A percentile compares a stretch with the other conserved stretches of the same genome.
Evolutionary conservation across 1,140 invertebrate genomes (phyloP).

Genomic region (Cataglyphis hispanica): DNA sequence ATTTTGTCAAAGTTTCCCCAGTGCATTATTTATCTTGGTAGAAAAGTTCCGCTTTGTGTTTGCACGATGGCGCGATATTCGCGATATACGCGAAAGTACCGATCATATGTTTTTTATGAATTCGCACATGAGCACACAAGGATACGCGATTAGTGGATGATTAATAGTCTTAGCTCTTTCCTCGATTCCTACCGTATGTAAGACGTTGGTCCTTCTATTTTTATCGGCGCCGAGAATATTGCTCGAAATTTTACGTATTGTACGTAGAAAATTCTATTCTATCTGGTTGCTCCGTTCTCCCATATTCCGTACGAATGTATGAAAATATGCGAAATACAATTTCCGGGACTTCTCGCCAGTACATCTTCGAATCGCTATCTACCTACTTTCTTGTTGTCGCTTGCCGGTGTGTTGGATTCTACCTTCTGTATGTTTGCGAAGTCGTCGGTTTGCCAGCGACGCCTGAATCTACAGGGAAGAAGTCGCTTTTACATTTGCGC

Average conservation of each 20-base stretch:
- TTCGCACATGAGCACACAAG: slow-evolving; percentile 7
- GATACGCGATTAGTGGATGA: slow-evolving; percentile 24
- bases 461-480: slow-evolving; percentile 51
- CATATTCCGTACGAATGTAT: slow-evolving; percentile 1
- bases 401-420: slow-evolving; percentile 23
- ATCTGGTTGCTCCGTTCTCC: neutral
- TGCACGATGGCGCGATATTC: slow-evolving; percentile 9
- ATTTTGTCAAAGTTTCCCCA: slow-evolving; percentile 60
- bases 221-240: neutral
- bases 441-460: slow-evolving; percentile 32
- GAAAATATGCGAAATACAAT: slow-evolving; percentile 58
- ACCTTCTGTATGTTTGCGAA: slow-evolving; percentile 43
- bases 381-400: slow-evolving; percentile 41
- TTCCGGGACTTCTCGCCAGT: slow-evolving; percentile 24
- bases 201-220: neutral
- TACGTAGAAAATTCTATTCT: slow-evolving; percentile 23
- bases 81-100: slow-evolving; percentile 40
- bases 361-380: slow-evolving; percentile 33
- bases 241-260: neutral
- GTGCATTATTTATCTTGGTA: slow-evolving; percentile 45
- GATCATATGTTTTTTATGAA: slow-evolving; percentile 5
- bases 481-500: slow-evolving; percentile 48
- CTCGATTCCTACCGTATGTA: neutral
- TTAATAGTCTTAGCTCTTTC: slow-evolving; percentile 28
- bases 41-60: slow-evolving; percentile 42